Conservation (phyloP, 2,113 vertebrate genomes). For the Cynoglossus semilaevis region DNA sequence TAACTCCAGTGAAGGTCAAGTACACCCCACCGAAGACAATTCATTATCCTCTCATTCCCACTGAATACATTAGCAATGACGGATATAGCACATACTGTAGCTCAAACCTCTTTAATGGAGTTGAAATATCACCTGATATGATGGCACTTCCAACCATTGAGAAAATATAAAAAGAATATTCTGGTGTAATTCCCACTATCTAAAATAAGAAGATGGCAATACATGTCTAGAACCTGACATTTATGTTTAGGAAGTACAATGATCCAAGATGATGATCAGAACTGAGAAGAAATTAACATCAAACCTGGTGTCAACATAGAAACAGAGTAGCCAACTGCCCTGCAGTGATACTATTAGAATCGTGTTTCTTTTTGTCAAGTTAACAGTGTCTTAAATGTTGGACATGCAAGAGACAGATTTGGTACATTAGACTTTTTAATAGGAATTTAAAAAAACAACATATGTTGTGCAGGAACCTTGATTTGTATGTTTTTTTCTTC, state of each 20-base stretch:
- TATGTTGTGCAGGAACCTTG: no score
- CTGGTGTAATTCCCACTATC: not conserved
- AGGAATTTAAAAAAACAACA: not conserved
- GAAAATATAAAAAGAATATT: slow-evolving; percentile 1
- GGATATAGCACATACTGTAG: slow-evolving; percentile 11
- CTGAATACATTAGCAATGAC: slow-evolving; percentile 32
- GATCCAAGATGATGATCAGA: not conserved
- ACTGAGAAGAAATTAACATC: slow-evolving; percentile 2
- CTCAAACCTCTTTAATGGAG: slow-evolving; percentile 20
- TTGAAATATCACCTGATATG: slow-evolving; percentile 25
- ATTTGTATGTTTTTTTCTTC: not conserved
- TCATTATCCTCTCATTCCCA: slow-evolving; percentile 20
- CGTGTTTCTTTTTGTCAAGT: no score
- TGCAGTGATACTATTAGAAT: no score
- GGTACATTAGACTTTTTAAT: not conserved
- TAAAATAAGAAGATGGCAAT: not conserved
- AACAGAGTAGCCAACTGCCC: no score
- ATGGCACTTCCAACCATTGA: not conserved
- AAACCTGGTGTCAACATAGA: no score
- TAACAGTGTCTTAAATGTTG: not conserved
- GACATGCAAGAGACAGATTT: not conserved
- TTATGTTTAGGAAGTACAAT: not conserved
- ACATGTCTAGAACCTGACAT: not conserved
- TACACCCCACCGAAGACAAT: slow-evolving; percentile 20
- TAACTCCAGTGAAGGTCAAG: slow-evolving; percentile 44